Evolutionary conservation across 2,113 vertebrate species (phyloP), one percentile per base, ranked within the genome.

Genomic region (Odontophorus gujanensis): DNA sequence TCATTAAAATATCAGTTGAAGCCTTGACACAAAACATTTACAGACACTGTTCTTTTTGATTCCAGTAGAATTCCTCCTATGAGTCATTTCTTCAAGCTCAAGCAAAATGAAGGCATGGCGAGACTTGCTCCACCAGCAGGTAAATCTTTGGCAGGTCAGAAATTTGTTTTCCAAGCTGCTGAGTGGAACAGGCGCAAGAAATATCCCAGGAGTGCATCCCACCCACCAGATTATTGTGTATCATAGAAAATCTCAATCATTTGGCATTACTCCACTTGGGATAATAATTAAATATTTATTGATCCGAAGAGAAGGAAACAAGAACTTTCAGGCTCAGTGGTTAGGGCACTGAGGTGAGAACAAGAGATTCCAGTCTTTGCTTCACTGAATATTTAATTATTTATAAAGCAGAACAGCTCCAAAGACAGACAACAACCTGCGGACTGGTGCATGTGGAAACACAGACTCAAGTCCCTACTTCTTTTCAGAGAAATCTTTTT

Each of bases 261-360:
- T 77, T 90, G 87, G 43, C 62, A 40, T 65, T 78, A 62, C 10
- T 81, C 32, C 40, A 25, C 11, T 11, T 91, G 10, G 48, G 32
- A 34, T 95, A 92, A 89, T 87, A 80, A 92, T 80, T 95, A 94
- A 89, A 78, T 72, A 85, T 28, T 94, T 14, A 24, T 43, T 89
- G 71, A 86, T 11, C 19, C 66, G 72, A 92, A 85, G 38, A 90
- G 32, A 72, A 91, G 22, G 40, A 92, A 71, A 89, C 14, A 59
- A 85, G 69, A 40, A 89, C 69, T 93, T 89, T 81, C 34, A 75
- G 71, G 67, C 62, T 76, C 78, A 84, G 43, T 91, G 74, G 20
- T 86, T 69, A 77, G 59, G 42, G 80, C 50, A 78, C 13, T 91
- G 80, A 88, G 68, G 66, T 88, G 66, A 32, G 81, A 87, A 72